A percentile compares a stretch with the other conserved stretches of the same genome.
These are phyloP conservation scores for Rhegmatorhina hoffmannsi DNA, from an alignment of 2,113 vertebrate genomes.

Conservation along the genomic window DNA sequence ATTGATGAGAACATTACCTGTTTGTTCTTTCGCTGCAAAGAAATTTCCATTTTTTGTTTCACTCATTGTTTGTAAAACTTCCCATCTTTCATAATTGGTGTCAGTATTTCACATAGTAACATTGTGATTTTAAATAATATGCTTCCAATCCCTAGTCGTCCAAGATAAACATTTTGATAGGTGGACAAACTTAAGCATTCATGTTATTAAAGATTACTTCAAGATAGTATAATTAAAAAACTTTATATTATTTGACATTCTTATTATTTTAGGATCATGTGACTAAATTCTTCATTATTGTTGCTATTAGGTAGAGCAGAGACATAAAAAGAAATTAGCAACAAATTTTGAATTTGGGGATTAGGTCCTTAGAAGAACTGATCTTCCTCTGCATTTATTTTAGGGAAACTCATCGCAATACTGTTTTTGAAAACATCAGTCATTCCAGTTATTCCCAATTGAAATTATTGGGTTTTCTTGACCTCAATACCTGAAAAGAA, in stretches of 20 bases:
- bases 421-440: background rate
- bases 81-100: background rate
- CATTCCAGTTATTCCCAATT: background rate
- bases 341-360: background rate
- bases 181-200: background rate
- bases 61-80: background rate
- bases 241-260: background rate
- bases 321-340: background rate
- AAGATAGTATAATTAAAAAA: background rate
- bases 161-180: background rate
- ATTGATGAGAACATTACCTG: background rate
- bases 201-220: background rate
- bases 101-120: background rate
- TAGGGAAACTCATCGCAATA: background rate
- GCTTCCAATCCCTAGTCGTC: background rate
- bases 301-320: background rate
- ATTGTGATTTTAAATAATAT: background rate
- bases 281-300: background rate
- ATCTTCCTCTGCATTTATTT: background rate
- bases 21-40: background rate
- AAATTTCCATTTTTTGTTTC: background rate
- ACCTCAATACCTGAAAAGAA: background rate
- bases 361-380: background rate
- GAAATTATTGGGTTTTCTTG: background rate
- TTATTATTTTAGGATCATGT: background rate